Base-by-base conservation (phyloP, 2,888 invertebrate species). In the Apodemia zela region DNA sequence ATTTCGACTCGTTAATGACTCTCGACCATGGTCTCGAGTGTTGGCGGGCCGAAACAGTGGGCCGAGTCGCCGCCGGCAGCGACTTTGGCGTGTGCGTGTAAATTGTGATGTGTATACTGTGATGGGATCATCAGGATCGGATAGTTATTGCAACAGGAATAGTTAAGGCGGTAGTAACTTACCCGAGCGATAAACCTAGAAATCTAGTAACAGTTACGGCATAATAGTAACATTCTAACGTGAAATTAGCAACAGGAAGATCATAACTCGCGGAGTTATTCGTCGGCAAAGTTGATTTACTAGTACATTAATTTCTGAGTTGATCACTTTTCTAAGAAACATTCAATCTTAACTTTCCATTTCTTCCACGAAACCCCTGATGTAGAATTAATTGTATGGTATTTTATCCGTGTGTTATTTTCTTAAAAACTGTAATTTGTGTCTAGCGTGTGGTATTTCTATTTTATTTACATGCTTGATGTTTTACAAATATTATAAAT, bases 311-410 rank as follows among this genome's bases (percentile, higher is more conserved):
- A 18, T 51, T 51, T 51, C 51, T 51, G 21, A 51, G 51, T n/a
- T 51, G 6, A 51, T 13, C 17, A 62, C 25, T 60, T 60, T 65
- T 62, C 65, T 60, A 21, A 62, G 65, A 65, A 65, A 18, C 54
- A 29, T 59, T 35, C 59, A 59, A 61, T 57, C 47, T 61, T 60
- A 25, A 57, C 65, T 65, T 60, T 51, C 65, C 38, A 33, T 60
- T 25, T 58, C 38, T 65, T 62, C 65, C 58, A 42, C 35, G 65
- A 60, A 62, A 51, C 51, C 51, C 21, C 51, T 51, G 13, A 51
- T 51, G 51, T 51, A n/a, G 51, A 51, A 51, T 51, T 51, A 51
- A 51, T 51, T 51, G 21, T 51, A 21, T 17, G 10, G 11, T 13
- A 51, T 51, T 51, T 18, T 18, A 51, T 51, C 10, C 18, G 17